Base-by-base conservation (phyloP, 2,888 invertebrate genomes). In the Terebella lapidaria region DNA sequence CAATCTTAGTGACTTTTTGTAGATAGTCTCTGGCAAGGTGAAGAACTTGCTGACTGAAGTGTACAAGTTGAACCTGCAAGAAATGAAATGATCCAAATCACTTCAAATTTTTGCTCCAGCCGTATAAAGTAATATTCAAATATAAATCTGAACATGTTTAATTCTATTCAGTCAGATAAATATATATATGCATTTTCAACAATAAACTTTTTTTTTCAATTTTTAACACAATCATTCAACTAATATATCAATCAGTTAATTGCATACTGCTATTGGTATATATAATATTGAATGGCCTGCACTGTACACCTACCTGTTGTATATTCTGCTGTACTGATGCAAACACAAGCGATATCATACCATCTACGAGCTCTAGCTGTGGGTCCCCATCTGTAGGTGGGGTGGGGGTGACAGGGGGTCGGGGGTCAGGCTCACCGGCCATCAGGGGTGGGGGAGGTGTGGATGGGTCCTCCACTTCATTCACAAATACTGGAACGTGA, bases 21-120 rank as follows among this genome's bases (percentile, higher is more conserved):
- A 61, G 54, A 46, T 52, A 61, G 35, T 58, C 51, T 20, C 75
- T 58, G 5, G 68, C 71, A 28, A 72, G 60, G 26, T 71, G 67
- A 46, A 76, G 60, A 2, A 77, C 64, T 58, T 74, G 71, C 30
- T 72, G 67, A 1, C 70, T 71, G 65, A 76, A 76, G 47, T 69
- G 65, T 53, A 64, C 57, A 2, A 72, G 70, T 57, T 61, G 49
- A n/a, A 5, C 22, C 49, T 49, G 49, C 5, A 5, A 35, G 18
- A 18, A 35, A n/a, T n/a, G n/a, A n/a, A n/a, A n/a, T n/a, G n/a
- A n/a, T n/a, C n/a, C n/a, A n/a, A n/a, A n/a, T n/a, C n/a, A n/a
- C n/a, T n/a, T n/a, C n/a, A n/a, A n/a, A n/a, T n/a, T n/a, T n/a
- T n/a, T n/a, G n/a, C n/a, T n/a, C n/a, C n/a, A n/a, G n/a, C n/a